Percentiles rank a stretch among this genome's conserved stretches.
Conservation (phyloP, 2,797 vertebrate genomes). For the Pseudomugil tenellus region DNA sequence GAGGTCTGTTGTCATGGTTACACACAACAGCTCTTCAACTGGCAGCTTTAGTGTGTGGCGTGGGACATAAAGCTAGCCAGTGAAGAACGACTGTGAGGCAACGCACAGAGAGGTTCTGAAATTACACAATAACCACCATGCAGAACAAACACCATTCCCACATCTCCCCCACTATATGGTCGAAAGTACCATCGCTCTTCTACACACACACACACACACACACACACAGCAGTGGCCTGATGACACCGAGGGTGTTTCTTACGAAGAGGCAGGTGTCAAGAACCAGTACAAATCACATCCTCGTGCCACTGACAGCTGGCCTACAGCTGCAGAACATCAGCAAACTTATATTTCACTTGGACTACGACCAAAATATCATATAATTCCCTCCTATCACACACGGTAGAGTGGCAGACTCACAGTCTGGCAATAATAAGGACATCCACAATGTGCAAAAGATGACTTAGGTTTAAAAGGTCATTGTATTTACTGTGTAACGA, state of each 20-base stretch:
- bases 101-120: slow-evolving; percentile 67
- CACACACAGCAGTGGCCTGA: slow-evolving; percentile 25
- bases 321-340: slow-evolving; percentile 65
- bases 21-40: slow-evolving; percentile 92
- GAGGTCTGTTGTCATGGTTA: slow-evolving; percentile 83
- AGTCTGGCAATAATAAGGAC: slow-evolving; percentile 4
- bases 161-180: slow-evolving; percentile 10
- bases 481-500: slow-evolving; percentile 1
- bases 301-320: slow-evolving; percentile 71
- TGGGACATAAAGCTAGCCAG: slow-evolving; percentile 89
- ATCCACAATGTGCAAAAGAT: slow-evolving; percentile 7
- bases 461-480: not conserved
- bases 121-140: slow-evolving; percentile 18
- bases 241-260: slow-evolving; percentile 78
- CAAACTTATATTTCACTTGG: slow-evolving; percentile 65
- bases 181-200: slow-evolving; percentile 6
- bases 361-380: slow-evolving; percentile 38
- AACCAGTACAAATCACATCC: slow-evolving; percentile 74
- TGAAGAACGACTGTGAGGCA: slow-evolving; percentile 91
- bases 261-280: slow-evolving; percentile 76
- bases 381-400: slow-evolving; percentile 23
- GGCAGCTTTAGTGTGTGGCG: slow-evolving; percentile 85
- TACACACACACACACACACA: slow-evolving; percentile 16
- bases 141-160: slow-evolving; percentile 63
- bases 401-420: not conserved